Evolutionary conservation across 1,140 invertebrate genomes (phyloP).

Genomic region (Telenomus remus): DNA sequence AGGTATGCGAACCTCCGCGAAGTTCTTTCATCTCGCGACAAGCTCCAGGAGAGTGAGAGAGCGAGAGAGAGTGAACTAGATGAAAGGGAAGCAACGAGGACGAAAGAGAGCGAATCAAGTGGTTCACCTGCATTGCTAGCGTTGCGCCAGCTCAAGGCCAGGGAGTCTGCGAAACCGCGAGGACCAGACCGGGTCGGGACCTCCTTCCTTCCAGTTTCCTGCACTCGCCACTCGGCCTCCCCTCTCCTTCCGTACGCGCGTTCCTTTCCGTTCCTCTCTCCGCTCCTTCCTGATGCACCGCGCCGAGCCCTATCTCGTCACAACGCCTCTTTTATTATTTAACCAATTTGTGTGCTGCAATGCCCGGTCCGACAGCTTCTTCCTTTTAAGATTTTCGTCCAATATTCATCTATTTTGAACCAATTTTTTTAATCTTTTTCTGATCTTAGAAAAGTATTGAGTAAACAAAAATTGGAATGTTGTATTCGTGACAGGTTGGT

Average conservation of each 20-base stretch:
- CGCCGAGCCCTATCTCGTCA: constrained; percentile 25
- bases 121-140: constrained; percentile 76
- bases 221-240: constrained; percentile 44
- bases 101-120: constrained; percentile 64
- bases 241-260: constrained; percentile 21
- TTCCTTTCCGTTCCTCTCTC: constrained; percentile 25
- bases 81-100: constrained; percentile 51
- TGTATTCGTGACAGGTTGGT: too few species aligned
- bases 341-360: constrained; percentile 39
- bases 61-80: constrained; percentile 58
- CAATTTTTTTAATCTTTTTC: too few species aligned
- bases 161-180: constrained; percentile 70
- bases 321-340: constrained; percentile 48
- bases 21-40: constrained; percentile 60
- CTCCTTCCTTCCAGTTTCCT: constrained; percentile 71
- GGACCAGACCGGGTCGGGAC: constrained; percentile 70
- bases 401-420: too few species aligned
- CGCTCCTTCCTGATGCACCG: constrained; percentile 32
- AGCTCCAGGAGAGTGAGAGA: constrained; percentile 33
- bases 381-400: too few species aligned
- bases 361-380: constrained; percentile 12
- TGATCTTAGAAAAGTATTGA: too few species aligned
- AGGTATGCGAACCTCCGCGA: constrained; percentile 59
- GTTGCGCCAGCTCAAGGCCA: constrained; percentile 75
- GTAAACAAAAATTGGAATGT: too few species aligned